phyloP scores from a whole-genome alignment of 2,888 invertebrate genomes.

The Metalampra italica region DNA sequence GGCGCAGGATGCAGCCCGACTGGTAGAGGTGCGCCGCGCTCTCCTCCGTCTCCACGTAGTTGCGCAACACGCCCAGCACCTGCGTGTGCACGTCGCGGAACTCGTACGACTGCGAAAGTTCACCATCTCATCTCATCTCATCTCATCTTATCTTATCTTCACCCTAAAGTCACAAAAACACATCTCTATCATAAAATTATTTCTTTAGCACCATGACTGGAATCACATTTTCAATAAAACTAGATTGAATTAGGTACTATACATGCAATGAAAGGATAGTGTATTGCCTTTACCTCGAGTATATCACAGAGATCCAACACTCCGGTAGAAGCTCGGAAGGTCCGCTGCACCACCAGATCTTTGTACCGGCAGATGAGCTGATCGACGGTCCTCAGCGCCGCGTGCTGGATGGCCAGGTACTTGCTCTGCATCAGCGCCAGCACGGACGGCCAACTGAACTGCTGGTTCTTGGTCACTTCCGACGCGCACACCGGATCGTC shows the following conservation, averaged over 20 bases:
- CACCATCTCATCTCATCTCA: background rate
- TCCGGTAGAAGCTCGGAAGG: constrained; percentile 69
- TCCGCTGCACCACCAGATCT: constrained; percentile 66
- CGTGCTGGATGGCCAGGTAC: constrained; percentile 69
- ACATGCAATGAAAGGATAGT: too few relatives aligned
- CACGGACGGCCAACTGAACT: constrained; percentile 68
- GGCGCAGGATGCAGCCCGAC: constrained; percentile 59
- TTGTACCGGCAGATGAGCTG: constrained; percentile 65
- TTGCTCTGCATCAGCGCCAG: constrained; percentile 68
- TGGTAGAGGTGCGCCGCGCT: constrained; percentile 59
- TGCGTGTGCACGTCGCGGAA: constrained; percentile 65
- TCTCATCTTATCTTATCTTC: too few relatives aligned
- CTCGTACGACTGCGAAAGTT: constrained; percentile 56
- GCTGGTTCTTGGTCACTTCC: constrained; percentile 65
- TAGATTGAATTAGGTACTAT: too few relatives aligned
- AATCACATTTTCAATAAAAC: too few relatives aligned
- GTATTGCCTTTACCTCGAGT: constrained; percentile 60
- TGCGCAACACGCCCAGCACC: constrained; percentile 55
- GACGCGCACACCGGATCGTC: constrained; percentile 67
- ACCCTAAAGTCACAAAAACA: too few relatives aligned
- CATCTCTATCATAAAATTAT: too few relatives aligned
- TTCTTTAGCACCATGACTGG: too few relatives aligned
- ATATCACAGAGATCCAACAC: constrained; percentile 69
- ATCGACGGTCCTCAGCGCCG: constrained; percentile 65
- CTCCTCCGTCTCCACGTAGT: constrained; percentile 65